Conservation (phyloP, 2,113 vertebrate genomes). For the Plecturocebus donacophilus region DNA sequence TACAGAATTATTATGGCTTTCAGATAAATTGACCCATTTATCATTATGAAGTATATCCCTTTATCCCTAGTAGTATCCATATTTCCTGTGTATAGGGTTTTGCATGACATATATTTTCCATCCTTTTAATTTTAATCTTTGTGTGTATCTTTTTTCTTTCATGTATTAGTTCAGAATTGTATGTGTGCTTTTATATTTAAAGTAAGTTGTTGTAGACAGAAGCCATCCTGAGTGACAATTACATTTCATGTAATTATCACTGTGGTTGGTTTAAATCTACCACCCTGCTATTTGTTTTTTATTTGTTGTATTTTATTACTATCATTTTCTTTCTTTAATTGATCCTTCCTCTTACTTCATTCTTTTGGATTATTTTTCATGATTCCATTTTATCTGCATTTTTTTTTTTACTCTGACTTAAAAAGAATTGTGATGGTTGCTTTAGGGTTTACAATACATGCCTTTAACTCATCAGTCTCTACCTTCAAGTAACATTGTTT, state of each 20-base stretch:
- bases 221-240: neutral
- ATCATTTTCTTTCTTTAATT: neutral
- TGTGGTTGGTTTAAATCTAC: neutral
- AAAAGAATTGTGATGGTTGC: neutral
- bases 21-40: rapidly evolving
- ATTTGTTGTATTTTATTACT: neutral
- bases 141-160: no score
- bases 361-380: neutral
- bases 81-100: neutral
- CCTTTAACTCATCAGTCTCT: neutral
- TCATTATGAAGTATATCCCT: no score
- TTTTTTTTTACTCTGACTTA: neutral
- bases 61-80: neutral
- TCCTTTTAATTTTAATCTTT: neutral
- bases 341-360: neutral
- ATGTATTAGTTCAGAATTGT: no score
- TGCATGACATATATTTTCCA: neutral
- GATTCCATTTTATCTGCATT: neutral
- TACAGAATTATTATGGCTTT: no score
- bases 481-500: no score
- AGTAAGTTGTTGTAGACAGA: neutral
- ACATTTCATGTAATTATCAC: neutral
- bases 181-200: neutral
- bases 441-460: neutral
- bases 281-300: neutral